phyloP scores from a whole-genome alignment of 2,113 vertebrate genomes.

The Cyprinodon tularosa region DNA sequence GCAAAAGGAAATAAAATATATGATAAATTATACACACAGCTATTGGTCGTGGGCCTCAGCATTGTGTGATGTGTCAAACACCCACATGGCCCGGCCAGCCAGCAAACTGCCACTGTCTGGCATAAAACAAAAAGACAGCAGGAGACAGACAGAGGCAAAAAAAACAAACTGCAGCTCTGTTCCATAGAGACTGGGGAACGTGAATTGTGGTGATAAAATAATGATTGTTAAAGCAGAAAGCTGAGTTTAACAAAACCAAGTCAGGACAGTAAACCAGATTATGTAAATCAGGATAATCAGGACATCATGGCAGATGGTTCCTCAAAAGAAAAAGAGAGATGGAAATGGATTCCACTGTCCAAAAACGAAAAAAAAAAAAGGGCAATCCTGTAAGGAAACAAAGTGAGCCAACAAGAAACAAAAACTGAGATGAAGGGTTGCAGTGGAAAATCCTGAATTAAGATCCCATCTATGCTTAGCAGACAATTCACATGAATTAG shows the following conservation, averaged over 20 bases:
- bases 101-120: slow-evolving; percentile 60
- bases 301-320: background rate
- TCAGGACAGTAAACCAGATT: background rate
- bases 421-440: slow-evolving; percentile 4
- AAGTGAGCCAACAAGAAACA: slow-evolving; percentile 10
- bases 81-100: slow-evolving; percentile 54
- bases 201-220: background rate
- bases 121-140: slow-evolving; percentile 49
- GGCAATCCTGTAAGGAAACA: background rate
- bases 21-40: slow-evolving; percentile 40
- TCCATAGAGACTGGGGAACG: background rate
- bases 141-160: slow-evolving; percentile 18
- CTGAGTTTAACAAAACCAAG: background rate
- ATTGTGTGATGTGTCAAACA: slow-evolving; percentile 53
- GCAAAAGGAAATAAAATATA: slow-evolving; percentile 24
- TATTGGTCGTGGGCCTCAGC: slow-evolving; percentile 33
- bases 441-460: slow-evolving; percentile 40
- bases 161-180: slow-evolving; percentile 25
- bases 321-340: background rate
- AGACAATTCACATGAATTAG: background rate
- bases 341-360: background rate
- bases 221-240: slow-evolving; percentile 6
- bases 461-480: slow-evolving; percentile 22
- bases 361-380: background rate
- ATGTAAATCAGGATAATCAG: slow-evolving; percentile 2